These are phyloP conservation scores for Trichonephila inaurata DNA, from an alignment of 1,140 invertebrate genomes.

Conservation along the genomic window DNA sequence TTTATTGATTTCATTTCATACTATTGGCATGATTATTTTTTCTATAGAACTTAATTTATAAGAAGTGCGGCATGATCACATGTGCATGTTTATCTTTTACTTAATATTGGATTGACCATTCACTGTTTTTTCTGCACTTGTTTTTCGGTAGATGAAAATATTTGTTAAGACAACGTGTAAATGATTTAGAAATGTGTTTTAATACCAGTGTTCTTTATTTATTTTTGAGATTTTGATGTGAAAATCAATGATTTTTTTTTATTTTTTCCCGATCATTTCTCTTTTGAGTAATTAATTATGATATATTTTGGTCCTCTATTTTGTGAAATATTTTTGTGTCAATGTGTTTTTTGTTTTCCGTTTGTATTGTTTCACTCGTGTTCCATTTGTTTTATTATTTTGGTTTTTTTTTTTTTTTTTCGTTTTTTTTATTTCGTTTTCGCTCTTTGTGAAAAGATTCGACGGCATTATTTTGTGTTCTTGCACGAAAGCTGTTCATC, in stretches of 20 bases:
- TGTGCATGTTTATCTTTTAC: slow-evolving; percentile 44
- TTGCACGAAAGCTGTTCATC: slow-evolving; percentile 56
- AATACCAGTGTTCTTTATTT: slow-evolving; percentile 16
- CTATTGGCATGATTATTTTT: slow-evolving; percentile 32
- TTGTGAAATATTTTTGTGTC: slow-evolving; percentile 70
- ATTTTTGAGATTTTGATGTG: slow-evolving; percentile 38
- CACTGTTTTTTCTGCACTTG: slow-evolving; percentile 38
- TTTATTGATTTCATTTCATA: background rate
- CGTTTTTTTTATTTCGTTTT: slow-evolving; percentile 54
- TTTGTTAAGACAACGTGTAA: background rate
- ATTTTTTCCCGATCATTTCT: background rate
- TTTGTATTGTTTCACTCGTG: slow-evolving; percentile 63
- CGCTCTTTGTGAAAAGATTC: slow-evolving; percentile 37
- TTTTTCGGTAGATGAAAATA: background rate
- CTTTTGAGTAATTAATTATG: slow-evolving; percentile 51
- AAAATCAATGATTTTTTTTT: slow-evolving; percentile 35
- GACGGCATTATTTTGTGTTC: slow-evolving; percentile 50
- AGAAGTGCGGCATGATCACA: slow-evolving; percentile 18
- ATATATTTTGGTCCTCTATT: slow-evolving; percentile 70
- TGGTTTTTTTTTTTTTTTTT: background rate
- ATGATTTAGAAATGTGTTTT: slow-evolving; percentile 16
- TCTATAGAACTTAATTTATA: slow-evolving; percentile 19
- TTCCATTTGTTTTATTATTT: slow-evolving; percentile 19
- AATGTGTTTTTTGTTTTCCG: slow-evolving; percentile 39
- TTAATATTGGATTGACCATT: slow-evolving; percentile 17